These are phyloP conservation scores for Dendrolimus houi DNA, from an alignment of 2,888 invertebrate genomes.

Conservation along the genomic window DNA sequence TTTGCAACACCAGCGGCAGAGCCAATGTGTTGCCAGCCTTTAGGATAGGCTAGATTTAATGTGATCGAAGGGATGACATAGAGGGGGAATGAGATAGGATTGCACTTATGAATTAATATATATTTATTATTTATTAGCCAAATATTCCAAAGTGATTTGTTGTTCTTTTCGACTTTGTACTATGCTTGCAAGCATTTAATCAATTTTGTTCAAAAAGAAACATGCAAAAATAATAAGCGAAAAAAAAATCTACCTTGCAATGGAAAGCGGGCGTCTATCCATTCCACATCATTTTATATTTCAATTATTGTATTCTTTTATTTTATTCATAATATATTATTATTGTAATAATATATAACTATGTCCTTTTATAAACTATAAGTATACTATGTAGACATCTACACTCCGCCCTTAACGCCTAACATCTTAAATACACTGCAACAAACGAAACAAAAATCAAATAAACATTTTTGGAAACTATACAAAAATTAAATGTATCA, in stretches of 20 bases:
- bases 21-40: too few species aligned
- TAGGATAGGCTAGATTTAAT: too few species aligned
- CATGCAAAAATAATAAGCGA: constrained; percentile 40
- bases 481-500: neutral
- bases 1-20: too few species aligned
- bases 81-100: too few species aligned
- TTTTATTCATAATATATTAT: constrained; percentile 70
- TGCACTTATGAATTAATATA: too few species aligned
- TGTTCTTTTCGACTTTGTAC: too few species aligned
- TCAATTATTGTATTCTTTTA: constrained; percentile 27
- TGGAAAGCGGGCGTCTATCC: constrained; percentile 60
- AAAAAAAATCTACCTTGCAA: constrained; percentile 51
- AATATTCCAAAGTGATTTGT: too few species aligned
- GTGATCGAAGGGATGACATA: too few species aligned
- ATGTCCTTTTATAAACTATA: constrained; percentile 72
- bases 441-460: constrained; percentile 57
- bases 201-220: constrained; percentile 8
- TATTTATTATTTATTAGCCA: too few species aligned
- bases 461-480: constrained; percentile 20
- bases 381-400: constrained; percentile 73
- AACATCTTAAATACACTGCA: constrained; percentile 75
- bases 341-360: constrained; percentile 75
- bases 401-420: constrained; percentile 67
- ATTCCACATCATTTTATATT: constrained; percentile 54
- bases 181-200: too few species aligned